These are phyloP conservation scores for Scrobipalpa costella DNA, from an alignment of 2,888 invertebrate genomes.

Conservation along the genomic window DNA sequence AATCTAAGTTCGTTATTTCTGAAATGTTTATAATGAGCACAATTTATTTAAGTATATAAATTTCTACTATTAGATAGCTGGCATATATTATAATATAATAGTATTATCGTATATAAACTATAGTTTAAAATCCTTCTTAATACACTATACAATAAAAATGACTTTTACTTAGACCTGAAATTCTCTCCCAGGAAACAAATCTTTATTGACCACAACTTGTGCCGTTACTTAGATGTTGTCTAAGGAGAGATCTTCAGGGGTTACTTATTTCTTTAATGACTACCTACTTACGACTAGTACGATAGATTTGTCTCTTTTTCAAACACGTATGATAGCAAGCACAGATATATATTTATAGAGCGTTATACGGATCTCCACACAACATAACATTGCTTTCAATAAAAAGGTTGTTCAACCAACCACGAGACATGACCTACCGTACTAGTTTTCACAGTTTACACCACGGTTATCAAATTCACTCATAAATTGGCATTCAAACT, in stretches of 20 bases:
- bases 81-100: background rate
- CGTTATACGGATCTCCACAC: no score
- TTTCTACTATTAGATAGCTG: slow-evolving; percentile 3
- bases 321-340: background rate
- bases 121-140: slow-evolving; percentile 5
- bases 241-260: slow-evolving; percentile 26
- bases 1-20: slow-evolving; percentile 4
- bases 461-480: background rate
- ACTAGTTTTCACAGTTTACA: background rate
- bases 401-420: no score
- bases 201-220: background rate
- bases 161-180: background rate
- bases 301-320: slow-evolving; percentile 34
- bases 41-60: background rate
- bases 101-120: slow-evolving; percentile 10
- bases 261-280: slow-evolving; percentile 18
- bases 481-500: background rate
- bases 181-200: background rate
- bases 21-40: background rate
- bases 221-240: background rate
- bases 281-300: slow-evolving; percentile 21
- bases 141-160: slow-evolving; percentile 20
- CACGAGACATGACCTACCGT: background rate
- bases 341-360: no score
- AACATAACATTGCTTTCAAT: no score